Evolutionary conservation across 1,140 invertebrate species (phyloP).

Genomic region (Danaus melanippus): DNA sequence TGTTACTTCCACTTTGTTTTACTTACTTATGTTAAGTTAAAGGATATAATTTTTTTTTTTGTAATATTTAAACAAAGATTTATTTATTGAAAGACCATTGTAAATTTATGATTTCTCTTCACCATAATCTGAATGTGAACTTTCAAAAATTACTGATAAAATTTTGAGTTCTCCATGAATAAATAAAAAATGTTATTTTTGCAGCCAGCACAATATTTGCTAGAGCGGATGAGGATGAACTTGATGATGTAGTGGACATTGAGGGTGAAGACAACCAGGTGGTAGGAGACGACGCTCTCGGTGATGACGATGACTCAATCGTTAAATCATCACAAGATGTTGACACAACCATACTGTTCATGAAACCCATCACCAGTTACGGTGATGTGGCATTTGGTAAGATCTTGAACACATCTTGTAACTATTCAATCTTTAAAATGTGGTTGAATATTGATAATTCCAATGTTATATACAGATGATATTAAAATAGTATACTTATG

Average conservation of each 20-base stretch:
- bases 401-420: conserved; percentile 12
- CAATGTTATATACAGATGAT: background rate
- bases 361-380: conserved; percentile 79
- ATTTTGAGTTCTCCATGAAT: background rate
- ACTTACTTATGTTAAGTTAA: too few relatives aligned
- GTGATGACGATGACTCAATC: conserved; percentile 80
- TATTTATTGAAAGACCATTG: too few relatives aligned
- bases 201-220: conserved; percentile 75
- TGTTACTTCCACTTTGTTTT: too few relatives aligned
- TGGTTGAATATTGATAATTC: background rate
- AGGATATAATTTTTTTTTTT: too few relatives aligned
- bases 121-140: too few relatives aligned
- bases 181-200: background rate
- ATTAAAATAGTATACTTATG: too few relatives aligned
- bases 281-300: conserved; percentile 74
- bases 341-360: conserved; percentile 93
- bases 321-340: conserved; percentile 90
- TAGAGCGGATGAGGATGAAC: conserved; percentile 82
- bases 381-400: conserved; percentile 76
- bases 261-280: conserved; percentile 80
- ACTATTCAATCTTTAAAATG: too few relatives aligned
- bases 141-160: too few relatives aligned
- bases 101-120: too few relatives aligned
- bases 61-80: too few relatives aligned
- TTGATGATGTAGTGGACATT: conserved; percentile 84